phyloP scores from a whole-genome alignment of 1,140 invertebrate genomes.

The Diachasma alloeum region DNA sequence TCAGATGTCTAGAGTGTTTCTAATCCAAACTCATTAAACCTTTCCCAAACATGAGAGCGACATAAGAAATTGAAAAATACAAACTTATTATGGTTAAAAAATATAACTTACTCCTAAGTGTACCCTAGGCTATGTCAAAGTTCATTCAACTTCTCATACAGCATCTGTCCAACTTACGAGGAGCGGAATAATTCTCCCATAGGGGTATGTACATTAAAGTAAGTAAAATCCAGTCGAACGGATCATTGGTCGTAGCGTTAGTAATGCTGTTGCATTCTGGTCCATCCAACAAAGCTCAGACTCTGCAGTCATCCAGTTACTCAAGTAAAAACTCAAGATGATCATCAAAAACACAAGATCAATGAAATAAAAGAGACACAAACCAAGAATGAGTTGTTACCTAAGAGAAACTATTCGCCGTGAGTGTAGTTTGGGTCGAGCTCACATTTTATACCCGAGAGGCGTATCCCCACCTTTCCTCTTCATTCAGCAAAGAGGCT shows the following conservation, averaged over 20 bases:
- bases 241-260: not conserved
- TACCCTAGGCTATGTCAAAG: not conserved
- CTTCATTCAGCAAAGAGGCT: not conserved
- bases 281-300: not conserved
- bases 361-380: not conserved
- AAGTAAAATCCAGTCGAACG: not conserved
- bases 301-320: not conserved
- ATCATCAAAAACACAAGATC: not conserved
- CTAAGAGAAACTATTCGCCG: constrained; percentile 22
- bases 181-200: not conserved
- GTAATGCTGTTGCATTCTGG: not conserved
- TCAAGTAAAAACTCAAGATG: not conserved
- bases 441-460: constrained; percentile 25
- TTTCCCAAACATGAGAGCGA: not conserved
- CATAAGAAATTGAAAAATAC: not conserved
- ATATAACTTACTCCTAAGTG: not conserved
- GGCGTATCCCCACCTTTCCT: not conserved
- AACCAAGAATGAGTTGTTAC: constrained; percentile 20
- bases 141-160: not conserved
- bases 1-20: not conserved
- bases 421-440: constrained; percentile 11
- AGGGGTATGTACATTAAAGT: not conserved
- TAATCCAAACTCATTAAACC: not conserved
- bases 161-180: not conserved
- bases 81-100: not conserved